A percentile compares a stretch with the other conserved stretches of the same genome.
Conservation (phyloP, 1,140 invertebrate species). For the Papilio machaon region DNA sequence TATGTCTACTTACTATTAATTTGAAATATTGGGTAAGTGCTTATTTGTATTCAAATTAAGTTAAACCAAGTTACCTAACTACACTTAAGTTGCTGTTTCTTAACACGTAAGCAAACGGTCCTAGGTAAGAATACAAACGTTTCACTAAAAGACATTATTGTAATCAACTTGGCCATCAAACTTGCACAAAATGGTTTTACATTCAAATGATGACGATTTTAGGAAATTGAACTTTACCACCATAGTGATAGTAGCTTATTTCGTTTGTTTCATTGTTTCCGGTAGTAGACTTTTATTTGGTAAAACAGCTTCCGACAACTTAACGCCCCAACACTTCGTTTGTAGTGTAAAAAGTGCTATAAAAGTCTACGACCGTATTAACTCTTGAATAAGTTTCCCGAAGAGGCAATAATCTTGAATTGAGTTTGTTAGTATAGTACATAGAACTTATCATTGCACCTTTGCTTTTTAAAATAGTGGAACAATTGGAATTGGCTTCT, state of each 20-base stretch:
- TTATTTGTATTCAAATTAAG: not conserved
- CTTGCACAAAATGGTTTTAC: conserved; percentile 4
- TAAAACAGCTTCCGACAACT: conserved; percentile 31
- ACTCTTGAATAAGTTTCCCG: conserved; percentile 31
- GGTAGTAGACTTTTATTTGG: conserved; percentile 15
- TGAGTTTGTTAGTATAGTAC: not conserved
- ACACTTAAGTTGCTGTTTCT: not conserved
- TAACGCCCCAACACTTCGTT: conserved; percentile 33
- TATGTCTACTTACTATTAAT: not conserved
- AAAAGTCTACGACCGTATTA: conserved; percentile 32
- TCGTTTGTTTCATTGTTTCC: not conserved
- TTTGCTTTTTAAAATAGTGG: not conserved
- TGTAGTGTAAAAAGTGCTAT: conserved; percentile 33
- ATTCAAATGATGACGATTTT: not conserved
- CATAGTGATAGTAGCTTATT: not conserved
- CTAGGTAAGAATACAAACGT: not conserved
- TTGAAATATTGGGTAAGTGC: too few species aligned
- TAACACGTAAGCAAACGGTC: conserved; percentile 1
- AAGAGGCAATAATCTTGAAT: conserved; percentile 22
- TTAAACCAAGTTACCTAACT: not conserved
- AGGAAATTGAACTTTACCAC: not conserved
- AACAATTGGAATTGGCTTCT: not conserved
- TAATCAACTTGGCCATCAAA: conserved; percentile 21
- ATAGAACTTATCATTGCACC: conserved; percentile 15
- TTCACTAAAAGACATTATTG: conserved; percentile 19